These are phyloP conservation scores for Apamea monoglypha DNA, from an alignment of 2,888 invertebrate genomes.

Conservation along the genomic window DNA sequence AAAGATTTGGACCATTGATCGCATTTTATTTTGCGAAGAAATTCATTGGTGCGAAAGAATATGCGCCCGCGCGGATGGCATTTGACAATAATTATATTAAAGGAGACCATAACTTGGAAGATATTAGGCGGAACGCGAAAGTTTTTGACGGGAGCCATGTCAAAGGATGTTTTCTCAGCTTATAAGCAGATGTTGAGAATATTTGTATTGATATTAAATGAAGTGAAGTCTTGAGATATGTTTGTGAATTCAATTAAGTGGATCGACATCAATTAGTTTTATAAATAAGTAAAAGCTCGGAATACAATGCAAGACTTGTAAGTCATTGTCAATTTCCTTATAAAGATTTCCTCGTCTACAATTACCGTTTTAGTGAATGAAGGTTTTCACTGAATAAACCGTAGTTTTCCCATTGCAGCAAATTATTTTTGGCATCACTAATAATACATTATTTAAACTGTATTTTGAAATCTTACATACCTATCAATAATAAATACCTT, in stretches of 20 bases:
- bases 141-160: conserved; percentile 80
- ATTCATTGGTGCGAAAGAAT: conserved; percentile 80
- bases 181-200: conserved; percentile 82
- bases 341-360: not conserved
- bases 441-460: not conserved
- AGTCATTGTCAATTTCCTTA: not conserved
- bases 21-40: conserved; percentile 85
- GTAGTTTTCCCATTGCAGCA: not conserved
- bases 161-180: conserved; percentile 87
- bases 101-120: conserved; percentile 77
- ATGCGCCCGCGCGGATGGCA: conserved; percentile 75
- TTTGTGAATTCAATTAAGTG: conserved; percentile 56
- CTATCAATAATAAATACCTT: not conserved
- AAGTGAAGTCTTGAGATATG: conserved; percentile 65
- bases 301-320: not conserved
- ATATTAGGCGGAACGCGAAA: conserved; percentile 85
- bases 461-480: not conserved
- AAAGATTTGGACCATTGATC: conserved; percentile 81
- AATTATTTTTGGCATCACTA: not conserved
- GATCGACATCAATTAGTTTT: conserved; percentile 27
- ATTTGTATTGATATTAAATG: conserved; percentile 74
- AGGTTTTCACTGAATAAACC: not conserved
- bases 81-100: conserved; percentile 89
- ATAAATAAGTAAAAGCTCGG: not conserved
- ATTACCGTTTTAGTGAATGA: not conserved